phyloP scores from a whole-genome alignment of 2,797 vertebrate species.

The Epinephelus awoara region DNA sequence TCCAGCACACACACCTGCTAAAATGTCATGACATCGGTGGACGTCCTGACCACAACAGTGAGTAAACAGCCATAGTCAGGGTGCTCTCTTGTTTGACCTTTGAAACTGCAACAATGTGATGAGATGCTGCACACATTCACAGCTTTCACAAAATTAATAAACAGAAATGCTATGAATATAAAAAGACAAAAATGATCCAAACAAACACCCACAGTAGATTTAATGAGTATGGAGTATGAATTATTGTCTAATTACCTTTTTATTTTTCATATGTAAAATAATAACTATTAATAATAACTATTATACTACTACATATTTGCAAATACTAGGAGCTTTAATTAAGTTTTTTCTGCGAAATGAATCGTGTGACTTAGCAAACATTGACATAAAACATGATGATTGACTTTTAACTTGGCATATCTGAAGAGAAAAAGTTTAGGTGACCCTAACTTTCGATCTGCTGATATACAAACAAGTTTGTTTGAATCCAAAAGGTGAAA shows the following conservation, averaged over 20 bases:
- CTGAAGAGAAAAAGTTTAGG: constrained; percentile 55
- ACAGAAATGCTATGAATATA: not conserved
- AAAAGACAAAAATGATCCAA: not conserved
- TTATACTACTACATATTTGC: not conserved
- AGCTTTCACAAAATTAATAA: not conserved
- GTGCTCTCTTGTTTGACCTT: constrained; percentile 60
- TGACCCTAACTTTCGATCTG: constrained; percentile 65
- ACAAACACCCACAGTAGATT: not conserved
- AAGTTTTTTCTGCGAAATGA: not conserved
- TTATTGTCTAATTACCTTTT: not conserved
- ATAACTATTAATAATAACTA: too few relatives aligned
- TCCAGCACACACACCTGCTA: constrained; percentile 14
- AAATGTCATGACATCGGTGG: constrained; percentile 57
- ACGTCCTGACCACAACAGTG: constrained; percentile 63
- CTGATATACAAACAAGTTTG: constrained; percentile 18
- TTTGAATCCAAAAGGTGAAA: constrained; percentile 6
- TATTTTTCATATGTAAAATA: not conserved
- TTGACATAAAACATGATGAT: constrained; percentile 17
- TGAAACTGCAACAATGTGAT: constrained; percentile 45
- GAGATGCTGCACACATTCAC: not conserved
- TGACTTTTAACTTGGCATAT: constrained; percentile 35
- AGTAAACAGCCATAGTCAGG: constrained; percentile 67
- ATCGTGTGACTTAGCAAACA: constrained; percentile 13
- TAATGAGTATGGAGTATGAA: not conserved
- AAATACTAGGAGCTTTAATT: not conserved